Evolutionary conservation across 2,888 invertebrate species (phyloP).

Genomic region (Ectobius pallidus): DNA sequence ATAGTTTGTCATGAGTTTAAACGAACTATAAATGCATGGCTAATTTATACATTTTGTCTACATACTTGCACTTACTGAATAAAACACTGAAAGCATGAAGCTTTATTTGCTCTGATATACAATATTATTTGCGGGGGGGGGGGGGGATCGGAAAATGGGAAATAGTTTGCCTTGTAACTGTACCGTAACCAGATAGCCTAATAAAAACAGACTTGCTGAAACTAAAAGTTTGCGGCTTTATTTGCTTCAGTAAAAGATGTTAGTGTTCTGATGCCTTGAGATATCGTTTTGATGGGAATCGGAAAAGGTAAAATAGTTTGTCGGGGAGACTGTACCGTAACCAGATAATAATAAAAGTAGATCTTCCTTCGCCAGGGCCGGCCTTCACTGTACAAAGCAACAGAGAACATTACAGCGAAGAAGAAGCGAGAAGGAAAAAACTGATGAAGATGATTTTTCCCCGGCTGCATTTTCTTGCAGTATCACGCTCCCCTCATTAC

Average conservation of each 20-base stretch:
- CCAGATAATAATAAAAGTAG: slow-evolving; percentile 23
- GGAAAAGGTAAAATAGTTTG: neutral
- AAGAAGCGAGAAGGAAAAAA: neutral
- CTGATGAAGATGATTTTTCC: slow-evolving; percentile 19
- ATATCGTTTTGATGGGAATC: too few species aligned
- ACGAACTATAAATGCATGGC: too few species aligned
- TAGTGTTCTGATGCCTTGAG: too few species aligned
- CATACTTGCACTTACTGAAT: too few species aligned
- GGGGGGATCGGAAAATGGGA: too few species aligned
- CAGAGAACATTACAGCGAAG: neutral
- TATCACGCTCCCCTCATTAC: slow-evolving; percentile 36
- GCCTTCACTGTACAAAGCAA: slow-evolving; percentile 21
- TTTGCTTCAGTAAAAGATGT: too few species aligned
- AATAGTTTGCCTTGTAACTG: neutral
- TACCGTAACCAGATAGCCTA: slow-evolving; percentile 22
- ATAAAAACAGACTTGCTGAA: slow-evolving; percentile 15
- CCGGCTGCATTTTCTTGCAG: slow-evolving; percentile 33
- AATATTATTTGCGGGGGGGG: too few species aligned
- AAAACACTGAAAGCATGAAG: too few species aligned
- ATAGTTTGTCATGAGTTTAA: too few species aligned
- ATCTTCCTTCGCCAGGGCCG: neutral
- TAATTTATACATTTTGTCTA: too few species aligned
- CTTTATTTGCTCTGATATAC: too few species aligned
- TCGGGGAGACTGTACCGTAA: slow-evolving; percentile 15
- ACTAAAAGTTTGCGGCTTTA: too few species aligned